phyloP scores from a whole-genome alignment of 2,888 invertebrate species.

The Dimorphilus gyrociliatus region DNA sequence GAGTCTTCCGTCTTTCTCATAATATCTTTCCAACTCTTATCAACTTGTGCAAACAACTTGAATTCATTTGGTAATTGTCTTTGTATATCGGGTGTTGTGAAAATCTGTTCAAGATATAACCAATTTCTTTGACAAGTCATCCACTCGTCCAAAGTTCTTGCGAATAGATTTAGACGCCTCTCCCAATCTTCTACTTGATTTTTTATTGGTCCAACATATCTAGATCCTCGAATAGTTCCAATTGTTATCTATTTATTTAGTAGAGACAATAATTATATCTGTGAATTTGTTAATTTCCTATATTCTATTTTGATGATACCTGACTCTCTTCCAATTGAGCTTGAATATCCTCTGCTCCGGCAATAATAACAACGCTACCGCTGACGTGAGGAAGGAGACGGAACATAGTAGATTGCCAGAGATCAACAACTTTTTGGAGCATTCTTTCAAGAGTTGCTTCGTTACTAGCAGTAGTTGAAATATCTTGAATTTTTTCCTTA shows the following conservation, averaged over 20 bases:
- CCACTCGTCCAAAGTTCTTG: constrained; percentile 36
- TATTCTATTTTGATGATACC: no score
- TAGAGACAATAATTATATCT: no score
- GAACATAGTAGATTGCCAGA: constrained; percentile 33
- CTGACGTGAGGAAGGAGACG: constrained; percentile 27
- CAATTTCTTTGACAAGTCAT: constrained; percentile 36
- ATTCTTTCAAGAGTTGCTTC: constrained; percentile 36
- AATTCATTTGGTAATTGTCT: constrained; percentile 33
- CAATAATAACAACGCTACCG: constrained; percentile 30
- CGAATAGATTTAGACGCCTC: constrained; percentile 29
- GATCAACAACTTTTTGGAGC: constrained; percentile 33
- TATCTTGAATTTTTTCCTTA: constrained; percentile 36
- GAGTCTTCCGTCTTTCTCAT: constrained; percentile 34
- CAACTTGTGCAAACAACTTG: constrained; percentile 30
- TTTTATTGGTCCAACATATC: constrained; percentile 35
- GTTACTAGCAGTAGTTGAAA: constrained; percentile 35
- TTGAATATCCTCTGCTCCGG: constrained; percentile 35
- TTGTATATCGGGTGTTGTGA: constrained; percentile 36
- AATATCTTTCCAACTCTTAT: constrained; percentile 36
- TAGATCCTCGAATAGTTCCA: constrained; percentile 33
- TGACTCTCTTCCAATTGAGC: constrained; percentile 36
- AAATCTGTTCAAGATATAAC: constrained; percentile 37
- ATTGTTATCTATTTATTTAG: no score
- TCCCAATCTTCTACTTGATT: constrained; percentile 35
- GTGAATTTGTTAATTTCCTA: no score